Conservation (phyloP, 2,888 invertebrate genomes). For the Andrena flavipes region DNA sequence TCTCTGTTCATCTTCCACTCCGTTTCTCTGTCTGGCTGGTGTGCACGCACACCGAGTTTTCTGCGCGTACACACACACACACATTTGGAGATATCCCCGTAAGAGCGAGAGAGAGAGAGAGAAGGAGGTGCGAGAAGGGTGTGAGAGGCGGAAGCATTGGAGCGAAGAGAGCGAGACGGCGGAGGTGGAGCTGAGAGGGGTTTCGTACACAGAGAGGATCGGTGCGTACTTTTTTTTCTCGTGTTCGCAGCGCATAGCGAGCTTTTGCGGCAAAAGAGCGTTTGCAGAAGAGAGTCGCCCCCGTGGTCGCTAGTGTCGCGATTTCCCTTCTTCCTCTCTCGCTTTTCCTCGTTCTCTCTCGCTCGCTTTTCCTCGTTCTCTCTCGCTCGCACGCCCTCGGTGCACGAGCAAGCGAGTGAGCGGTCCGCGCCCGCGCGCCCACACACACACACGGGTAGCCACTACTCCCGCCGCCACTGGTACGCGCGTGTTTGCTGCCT, state of each 20-base stretch:
- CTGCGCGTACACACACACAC: background rate
- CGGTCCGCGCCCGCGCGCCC: constrained; percentile 18
- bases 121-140: background rate
- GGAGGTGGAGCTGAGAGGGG: background rate
- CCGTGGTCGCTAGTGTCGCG: constrained; percentile 76
- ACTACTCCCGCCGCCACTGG: constrained; percentile 7
- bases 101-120: background rate
- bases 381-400: constrained; percentile 44
- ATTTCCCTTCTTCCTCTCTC: constrained; percentile 60
- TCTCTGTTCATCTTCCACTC: constrained; percentile 36
- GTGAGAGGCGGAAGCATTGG: background rate
- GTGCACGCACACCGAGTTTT: constrained; percentile 10
- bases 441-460: constrained; percentile 4
- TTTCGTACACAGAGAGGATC: constrained; percentile 51
- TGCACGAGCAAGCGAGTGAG: constrained; percentile 18
- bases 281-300: constrained; percentile 58
- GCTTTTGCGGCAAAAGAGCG: constrained; percentile 76
- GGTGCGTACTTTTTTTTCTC: constrained; percentile 63
- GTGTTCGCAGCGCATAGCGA: constrained; percentile 60
- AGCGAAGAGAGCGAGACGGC: background rate
- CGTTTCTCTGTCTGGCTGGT: constrained; percentile 46
- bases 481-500: constrained; percentile 8
- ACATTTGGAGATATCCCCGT: background rate
- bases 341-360: constrained; percentile 52
- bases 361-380: constrained; percentile 47